These are phyloP conservation scores for Chiroxiphia lanceolata DNA, from an alignment of 2,797 vertebrate species.

Conservation along the genomic window DNA sequence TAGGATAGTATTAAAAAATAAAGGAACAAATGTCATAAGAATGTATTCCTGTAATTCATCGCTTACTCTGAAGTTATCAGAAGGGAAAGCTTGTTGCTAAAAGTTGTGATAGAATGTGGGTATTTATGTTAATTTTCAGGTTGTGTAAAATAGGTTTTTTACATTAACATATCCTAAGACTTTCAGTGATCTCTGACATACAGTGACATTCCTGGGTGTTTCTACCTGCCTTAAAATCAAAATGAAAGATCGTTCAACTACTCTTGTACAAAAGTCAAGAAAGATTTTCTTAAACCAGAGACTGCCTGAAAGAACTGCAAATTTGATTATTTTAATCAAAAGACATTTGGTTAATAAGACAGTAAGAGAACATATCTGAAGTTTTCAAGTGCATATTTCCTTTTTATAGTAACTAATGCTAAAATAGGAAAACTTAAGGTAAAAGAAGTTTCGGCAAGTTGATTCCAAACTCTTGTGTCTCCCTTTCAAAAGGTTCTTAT, in stretches of 20 bases:
- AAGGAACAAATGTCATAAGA: background rate
- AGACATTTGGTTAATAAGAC: background rate
- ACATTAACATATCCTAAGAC: background rate
- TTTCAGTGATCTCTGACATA: background rate
- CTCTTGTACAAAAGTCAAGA: background rate
- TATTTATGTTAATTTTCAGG: background rate
- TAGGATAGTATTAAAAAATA: background rate
- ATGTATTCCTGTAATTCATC: background rate
- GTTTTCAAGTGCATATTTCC: background rate
- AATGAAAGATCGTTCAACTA: background rate
- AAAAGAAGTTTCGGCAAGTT: background rate
- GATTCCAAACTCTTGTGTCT: background rate
- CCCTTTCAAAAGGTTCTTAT: background rate
- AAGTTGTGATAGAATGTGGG: background rate
- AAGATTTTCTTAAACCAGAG: background rate
- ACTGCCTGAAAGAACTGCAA: background rate
- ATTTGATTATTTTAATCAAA: background rate
- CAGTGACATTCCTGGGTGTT: background rate
- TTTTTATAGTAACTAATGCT: background rate
- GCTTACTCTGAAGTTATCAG: background rate
- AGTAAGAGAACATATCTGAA: background rate
- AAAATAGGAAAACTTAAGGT: background rate
- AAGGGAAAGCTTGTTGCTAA: background rate
- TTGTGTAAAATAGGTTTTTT: background rate
- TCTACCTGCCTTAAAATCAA: background rate